Conservation (phyloP, 2,797 vertebrate species). For the Crocidura indochinensis region DNA sequence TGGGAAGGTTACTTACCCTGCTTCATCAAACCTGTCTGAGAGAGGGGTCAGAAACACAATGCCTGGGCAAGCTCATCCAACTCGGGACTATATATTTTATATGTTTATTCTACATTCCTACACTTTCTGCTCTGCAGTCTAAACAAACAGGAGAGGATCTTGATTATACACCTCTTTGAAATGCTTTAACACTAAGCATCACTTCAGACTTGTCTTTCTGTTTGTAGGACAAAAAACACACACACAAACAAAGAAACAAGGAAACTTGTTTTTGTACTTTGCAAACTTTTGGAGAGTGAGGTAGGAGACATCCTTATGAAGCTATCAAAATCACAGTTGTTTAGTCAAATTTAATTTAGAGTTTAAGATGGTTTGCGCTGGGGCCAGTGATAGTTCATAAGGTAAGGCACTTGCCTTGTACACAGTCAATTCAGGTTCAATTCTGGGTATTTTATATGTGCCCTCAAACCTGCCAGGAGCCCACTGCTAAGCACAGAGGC, state of each 20-base stretch:
- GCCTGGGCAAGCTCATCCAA: too few species aligned
- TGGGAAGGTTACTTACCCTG: too few species aligned
- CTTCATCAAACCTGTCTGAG: too few species aligned
- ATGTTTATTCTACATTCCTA: not conserved
- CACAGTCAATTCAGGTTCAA: too few species aligned
- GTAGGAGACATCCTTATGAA: not conserved
- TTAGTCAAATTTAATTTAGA: slow-evolving; percentile 68
- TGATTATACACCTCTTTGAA: slow-evolving; percentile 1
- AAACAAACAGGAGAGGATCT: slow-evolving; percentile 43
- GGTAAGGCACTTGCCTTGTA: too few species aligned
- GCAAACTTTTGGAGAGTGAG: not conserved
- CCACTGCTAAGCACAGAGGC: too few species aligned
- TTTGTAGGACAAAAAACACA: slow-evolving; percentile 47
- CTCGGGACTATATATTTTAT: too few species aligned
- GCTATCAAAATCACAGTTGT: slow-evolving; percentile 30
- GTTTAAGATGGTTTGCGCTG: slow-evolving; percentile 23
- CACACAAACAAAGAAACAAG: not conserved
- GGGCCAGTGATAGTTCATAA: too few species aligned
- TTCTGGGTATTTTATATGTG: too few species aligned
- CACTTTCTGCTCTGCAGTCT: slow-evolving; percentile 25
- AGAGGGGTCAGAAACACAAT: too few species aligned
- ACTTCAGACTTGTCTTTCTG: slow-evolving; percentile 39
- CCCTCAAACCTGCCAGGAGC: too few species aligned
- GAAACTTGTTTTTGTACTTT: not conserved
- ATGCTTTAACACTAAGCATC: slow-evolving; percentile 16